Evolutionary conservation across 2,888 invertebrate species (phyloP).

Genomic region (Cryptocephalus primarius): DNA sequence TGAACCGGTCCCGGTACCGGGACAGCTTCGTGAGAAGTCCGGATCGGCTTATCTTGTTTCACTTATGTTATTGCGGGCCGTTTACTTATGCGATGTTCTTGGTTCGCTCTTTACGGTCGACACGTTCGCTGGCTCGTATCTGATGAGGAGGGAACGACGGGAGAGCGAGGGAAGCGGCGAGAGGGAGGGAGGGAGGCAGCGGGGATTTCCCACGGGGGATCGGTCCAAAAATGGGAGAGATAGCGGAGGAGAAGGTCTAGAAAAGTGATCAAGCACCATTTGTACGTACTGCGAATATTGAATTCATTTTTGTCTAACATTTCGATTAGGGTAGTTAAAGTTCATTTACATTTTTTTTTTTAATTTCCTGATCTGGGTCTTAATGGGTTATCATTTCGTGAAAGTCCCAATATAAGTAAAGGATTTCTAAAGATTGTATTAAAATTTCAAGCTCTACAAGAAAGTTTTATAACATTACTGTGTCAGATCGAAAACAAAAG

Average conservation of each 20-base stretch:
- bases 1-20: conserved; percentile 22
- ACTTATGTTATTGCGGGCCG: conserved; percentile 27
- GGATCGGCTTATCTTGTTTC: conserved; percentile 31
- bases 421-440: too few species aligned
- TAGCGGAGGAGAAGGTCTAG: neutral
- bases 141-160: conserved; percentile 9
- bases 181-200: neutral
- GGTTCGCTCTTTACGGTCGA: conserved; percentile 23
- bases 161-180: neutral
- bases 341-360: too few species aligned
- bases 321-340: too few species aligned
- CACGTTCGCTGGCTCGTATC: conserved; percentile 24
- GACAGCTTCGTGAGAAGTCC: conserved; percentile 27
- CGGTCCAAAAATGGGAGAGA: neutral
- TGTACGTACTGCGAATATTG: too few species aligned
- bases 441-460: too few species aligned
- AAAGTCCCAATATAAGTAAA: too few species aligned
- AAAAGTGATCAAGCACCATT: neutral
- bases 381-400: too few species aligned
- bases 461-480: too few species aligned
- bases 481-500: too few species aligned
- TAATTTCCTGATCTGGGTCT: too few species aligned
- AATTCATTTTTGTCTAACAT: too few species aligned
- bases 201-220: neutral
- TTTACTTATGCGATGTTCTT: conserved; percentile 26